Percentiles rank a stretch among this genome's conserved stretches.
These are phyloP conservation scores for Cololabis saira DNA, from an alignment of 2,113 vertebrate genomes.

Conservation along the genomic window DNA sequence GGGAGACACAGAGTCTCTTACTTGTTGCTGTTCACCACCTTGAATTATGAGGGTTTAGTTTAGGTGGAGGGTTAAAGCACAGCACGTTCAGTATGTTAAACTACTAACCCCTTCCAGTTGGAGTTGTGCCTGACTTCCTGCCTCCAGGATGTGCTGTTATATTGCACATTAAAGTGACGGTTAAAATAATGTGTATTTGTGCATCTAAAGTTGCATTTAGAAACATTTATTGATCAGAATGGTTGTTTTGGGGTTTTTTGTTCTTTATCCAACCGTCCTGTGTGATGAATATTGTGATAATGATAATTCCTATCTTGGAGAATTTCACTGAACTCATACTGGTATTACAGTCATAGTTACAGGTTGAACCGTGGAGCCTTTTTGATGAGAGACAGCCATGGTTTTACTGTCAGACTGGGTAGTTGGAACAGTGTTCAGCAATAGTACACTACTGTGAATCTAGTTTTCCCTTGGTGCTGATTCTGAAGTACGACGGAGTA, in stretches of 20 bases:
- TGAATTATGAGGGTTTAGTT: slow-evolving; percentile 12
- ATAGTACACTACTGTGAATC: too few species aligned
- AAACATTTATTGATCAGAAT: slow-evolving; percentile 11
- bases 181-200: slow-evolving; percentile 2
- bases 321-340: too few species aligned
- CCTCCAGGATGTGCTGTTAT: slow-evolving; percentile 9
- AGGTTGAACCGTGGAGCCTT: too few species aligned
- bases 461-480: too few species aligned
- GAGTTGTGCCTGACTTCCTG: slow-evolving; percentile 23
- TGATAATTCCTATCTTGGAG: too few species aligned
- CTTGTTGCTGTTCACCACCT: background rate
- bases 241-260: too few species aligned
- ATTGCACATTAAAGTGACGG: background rate
- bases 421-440: too few species aligned
- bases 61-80: slow-evolving; percentile 5
- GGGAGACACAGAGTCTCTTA: slow-evolving; percentile 25
- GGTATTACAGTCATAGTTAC: too few species aligned
- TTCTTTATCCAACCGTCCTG: too few species aligned
- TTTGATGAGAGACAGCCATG: too few species aligned
- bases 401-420: background rate
- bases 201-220: background rate
- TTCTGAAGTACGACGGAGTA: too few species aligned
- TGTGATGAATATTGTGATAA: too few species aligned
- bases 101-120: slow-evolving; percentile 16
- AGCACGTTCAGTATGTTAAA: slow-evolving; percentile 26